Conservation (phyloP, 2,113 vertebrate species). For the Gambusia affinis region DNA sequence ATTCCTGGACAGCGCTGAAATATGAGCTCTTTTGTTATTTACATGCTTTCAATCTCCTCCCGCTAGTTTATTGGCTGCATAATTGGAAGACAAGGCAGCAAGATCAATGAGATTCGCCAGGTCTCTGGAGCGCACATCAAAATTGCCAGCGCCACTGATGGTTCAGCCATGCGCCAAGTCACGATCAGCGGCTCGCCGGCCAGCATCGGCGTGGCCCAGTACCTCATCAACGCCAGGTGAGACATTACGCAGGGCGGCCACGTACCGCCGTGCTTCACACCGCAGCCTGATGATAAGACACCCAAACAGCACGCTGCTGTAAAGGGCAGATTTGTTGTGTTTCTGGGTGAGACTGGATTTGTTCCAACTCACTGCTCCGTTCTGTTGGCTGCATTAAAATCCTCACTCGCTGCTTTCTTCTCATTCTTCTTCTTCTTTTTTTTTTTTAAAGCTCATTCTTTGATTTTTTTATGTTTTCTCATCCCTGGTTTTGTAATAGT, state of each 20-base stretch:
- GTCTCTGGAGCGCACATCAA: slow-evolving; percentile 97
- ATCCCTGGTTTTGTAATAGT: slow-evolving; percentile 9
- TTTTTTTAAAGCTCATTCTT: slow-evolving; percentile 82
- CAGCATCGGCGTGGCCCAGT: slow-evolving; percentile 94
- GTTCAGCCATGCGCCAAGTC: slow-evolving; percentile 91
- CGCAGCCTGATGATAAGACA: slow-evolving; percentile 44
- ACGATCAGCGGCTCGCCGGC: slow-evolving; percentile 92
- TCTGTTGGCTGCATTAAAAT: slow-evolving; percentile 83
- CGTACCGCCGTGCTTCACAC: slow-evolving; percentile 31
- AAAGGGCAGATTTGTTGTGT: slow-evolving; percentile 70
- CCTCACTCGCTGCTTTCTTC: slow-evolving; percentile 82
- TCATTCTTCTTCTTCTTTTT: slow-evolving; percentile 64
- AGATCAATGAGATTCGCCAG: slow-evolving; percentile 97
- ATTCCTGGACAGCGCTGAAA: slow-evolving; percentile 32
- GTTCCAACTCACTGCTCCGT: slow-evolving; percentile 67
- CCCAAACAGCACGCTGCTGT: slow-evolving; percentile 43
- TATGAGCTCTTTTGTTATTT: slow-evolving; percentile 46
- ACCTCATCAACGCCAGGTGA: slow-evolving; percentile 96
- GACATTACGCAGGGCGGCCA: slow-evolving; percentile 52
- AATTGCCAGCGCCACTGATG: slow-evolving; percentile 93
- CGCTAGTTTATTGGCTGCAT: slow-evolving; percentile 94
- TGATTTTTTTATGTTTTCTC: slow-evolving; percentile 86
- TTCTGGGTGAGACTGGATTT: slow-evolving; percentile 67
- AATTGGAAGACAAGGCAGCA: slow-evolving; percentile 96
- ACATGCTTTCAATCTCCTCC: slow-evolving; percentile 50